Evolutionary conservation across 2,113 vertebrate species (phyloP), one percentile per base, ranked within the genome.

Genomic region (Sturnus vulgaris): DNA sequence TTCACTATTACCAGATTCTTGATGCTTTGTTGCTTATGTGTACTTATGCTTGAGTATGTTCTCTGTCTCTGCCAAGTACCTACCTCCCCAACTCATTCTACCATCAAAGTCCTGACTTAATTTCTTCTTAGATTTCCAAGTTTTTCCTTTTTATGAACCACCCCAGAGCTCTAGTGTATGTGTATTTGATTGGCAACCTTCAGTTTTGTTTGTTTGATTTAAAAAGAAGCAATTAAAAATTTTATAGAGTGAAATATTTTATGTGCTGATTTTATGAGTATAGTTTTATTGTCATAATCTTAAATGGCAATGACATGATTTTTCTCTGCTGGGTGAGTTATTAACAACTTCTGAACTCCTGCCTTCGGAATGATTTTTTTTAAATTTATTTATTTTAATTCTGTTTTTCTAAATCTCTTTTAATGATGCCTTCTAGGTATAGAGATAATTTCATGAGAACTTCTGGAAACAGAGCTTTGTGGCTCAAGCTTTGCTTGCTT

Each of bases 381-480:
- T 85, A n/a, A n/a, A 46, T 49, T 35, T 17, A 27, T 63, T 73
- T 86, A 55, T 82, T 88, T 46, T 37, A 66, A 66, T 84, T 82
- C 35, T 57, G 2, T 61, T 92, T 94, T 91, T 88, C 71, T 82
- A 70, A 89, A 44, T 88, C 35, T 85, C 30, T 80, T 96, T 93
- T 96, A 97, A 94, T 92, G 78, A 94, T 95, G 82, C 87, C 96
- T 95, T 86, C 82, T 86, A 94, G 91, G 92, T 88, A 95, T 83
- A 86, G n/a, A 87, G 79, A 63, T 92, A 70, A 96, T 95, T 93
- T 88, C n/a, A 64, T 82, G 40, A 24, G 12, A 91, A 59, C 75
- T 93, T 93, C 33, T 82, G n/a, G 90, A 94, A 86, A 89, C 33
- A 82, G 5, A 61, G 25, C 20, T 94, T 94, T 91, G 35, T 68